Evolutionary conservation across 2,113 vertebrate species (phyloP), one percentile per base, ranked within the genome.

Genomic region (Turnix velox): DNA sequence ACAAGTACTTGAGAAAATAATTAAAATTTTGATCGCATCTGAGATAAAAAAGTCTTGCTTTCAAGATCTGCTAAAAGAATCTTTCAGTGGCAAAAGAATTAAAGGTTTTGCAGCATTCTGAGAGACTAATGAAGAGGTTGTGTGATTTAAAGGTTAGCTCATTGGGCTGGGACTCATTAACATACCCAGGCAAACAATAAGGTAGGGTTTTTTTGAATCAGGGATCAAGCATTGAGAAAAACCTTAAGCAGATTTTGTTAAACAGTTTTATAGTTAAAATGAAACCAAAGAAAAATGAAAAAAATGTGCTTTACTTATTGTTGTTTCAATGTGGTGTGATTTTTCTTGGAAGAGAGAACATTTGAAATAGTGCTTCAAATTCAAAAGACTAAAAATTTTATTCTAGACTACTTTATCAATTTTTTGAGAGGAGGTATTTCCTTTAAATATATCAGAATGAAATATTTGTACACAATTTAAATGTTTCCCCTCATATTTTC

Each of bases 71-170:
- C 45, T 85, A 55, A 76, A 31, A 84, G 33, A 86, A 88, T 91
- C 87, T 95, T 87, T 88, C 68, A 87, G 68, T 79, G 15, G 58
- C 16, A 52, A 76, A 87, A 87, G 87, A 94, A 89, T 82, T 92
- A 92, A 94, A 85, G 59, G 71, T 91, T 92, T 87, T 76, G 42
- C 58, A 85, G 71, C 45, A 73, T 89, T 91, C 71, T 61, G 71
- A 76, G 84, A 79, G 62, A 66, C 67, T 94, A 95, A 91, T 90
- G 84, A 95, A 94, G 82, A 92, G 66, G 45, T 54, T 68, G 40
- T 94, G 75, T 85, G 74, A 93, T 95, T 94, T 95, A 83, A 92
- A 95, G 67, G 82, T 79, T 94, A 87, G 49, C 54, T 96, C 71
- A 83, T 62, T 87, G 84, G 71, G 30, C 59, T 90, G 54, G 67